Conservation (phyloP, 64 coral and sea anemone genomes). For the Stichodactyla mertensii region DNA sequence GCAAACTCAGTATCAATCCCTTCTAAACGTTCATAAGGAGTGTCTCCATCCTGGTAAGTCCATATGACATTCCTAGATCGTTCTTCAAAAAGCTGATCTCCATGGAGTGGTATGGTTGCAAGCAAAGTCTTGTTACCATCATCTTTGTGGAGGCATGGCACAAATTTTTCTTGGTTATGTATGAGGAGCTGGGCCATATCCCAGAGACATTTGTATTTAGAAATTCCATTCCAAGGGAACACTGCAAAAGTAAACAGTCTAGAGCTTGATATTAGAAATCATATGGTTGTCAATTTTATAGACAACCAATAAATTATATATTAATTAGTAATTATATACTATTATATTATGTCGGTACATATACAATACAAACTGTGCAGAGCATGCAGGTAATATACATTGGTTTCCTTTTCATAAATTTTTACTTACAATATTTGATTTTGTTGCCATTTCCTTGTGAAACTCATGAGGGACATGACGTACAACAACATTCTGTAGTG, state of each 20-base stretch:
- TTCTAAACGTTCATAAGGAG: too few species aligned
- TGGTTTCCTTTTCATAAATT: neutral
- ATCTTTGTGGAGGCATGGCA: too few species aligned
- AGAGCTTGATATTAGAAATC: neutral
- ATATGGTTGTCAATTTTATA: neutral
- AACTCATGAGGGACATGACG: constrained; percentile 43
- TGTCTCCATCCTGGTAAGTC: too few species aligned
- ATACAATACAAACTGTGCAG: neutral
- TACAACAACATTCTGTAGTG: constrained; percentile 24
- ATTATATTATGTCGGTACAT: neutral
- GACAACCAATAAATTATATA: neutral
- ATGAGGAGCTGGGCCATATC: too few species aligned
- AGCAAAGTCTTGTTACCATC: too few species aligned
- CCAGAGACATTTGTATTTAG: too few species aligned
- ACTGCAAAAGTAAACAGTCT: constrained; percentile 28
- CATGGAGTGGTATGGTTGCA: too few species aligned
- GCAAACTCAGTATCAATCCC: too few species aligned
- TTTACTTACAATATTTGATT: constrained; percentile 49
- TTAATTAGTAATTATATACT: neutral
- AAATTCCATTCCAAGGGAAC: constrained; percentile 45
- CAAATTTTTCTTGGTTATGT: too few species aligned
- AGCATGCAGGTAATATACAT: too few species aligned
- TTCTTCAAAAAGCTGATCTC: too few species aligned
- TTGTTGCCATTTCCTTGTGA: constrained; percentile 32
- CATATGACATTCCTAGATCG: too few species aligned